Conservation (phyloP, 2,797 vertebrate genomes). For the Merluccius polli region DNA sequence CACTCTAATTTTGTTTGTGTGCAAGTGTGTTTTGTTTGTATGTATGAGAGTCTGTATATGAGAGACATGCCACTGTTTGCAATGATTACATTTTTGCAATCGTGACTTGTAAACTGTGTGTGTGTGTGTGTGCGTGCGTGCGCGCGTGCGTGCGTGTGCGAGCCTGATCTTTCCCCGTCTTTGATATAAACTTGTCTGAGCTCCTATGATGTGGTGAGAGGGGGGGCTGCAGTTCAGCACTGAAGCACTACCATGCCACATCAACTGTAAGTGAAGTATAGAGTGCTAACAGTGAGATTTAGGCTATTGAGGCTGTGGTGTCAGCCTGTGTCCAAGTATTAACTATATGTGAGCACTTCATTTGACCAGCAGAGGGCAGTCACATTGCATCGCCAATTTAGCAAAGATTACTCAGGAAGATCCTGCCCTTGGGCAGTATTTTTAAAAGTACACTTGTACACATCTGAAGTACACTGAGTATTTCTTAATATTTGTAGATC, state of each 20-base stretch:
- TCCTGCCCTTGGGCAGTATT: neutral
- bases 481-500: neutral
- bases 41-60: neutral
- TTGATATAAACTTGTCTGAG: neutral
- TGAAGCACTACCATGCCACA: neutral
- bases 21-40: neutral
- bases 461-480: neutral
- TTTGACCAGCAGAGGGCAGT: neutral
- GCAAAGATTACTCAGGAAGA: neutral
- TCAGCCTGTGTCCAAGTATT: neutral
- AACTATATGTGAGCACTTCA: neutral
- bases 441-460: neutral
- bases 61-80: neutral
- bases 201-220: neutral
- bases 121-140: neutral
- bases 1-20: neutral
- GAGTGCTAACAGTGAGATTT: neutral
- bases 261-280: neutral
- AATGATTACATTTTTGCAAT: neutral
- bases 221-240: neutral
- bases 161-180: slow-evolving; percentile 7
- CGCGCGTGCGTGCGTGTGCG: neutral
- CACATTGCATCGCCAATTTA: neutral
- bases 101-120: neutral
- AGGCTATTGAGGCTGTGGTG: neutral